phyloP scores from a whole-genome alignment of 2,113 vertebrate species.

The Misgurnus mizolepis region DNA sequence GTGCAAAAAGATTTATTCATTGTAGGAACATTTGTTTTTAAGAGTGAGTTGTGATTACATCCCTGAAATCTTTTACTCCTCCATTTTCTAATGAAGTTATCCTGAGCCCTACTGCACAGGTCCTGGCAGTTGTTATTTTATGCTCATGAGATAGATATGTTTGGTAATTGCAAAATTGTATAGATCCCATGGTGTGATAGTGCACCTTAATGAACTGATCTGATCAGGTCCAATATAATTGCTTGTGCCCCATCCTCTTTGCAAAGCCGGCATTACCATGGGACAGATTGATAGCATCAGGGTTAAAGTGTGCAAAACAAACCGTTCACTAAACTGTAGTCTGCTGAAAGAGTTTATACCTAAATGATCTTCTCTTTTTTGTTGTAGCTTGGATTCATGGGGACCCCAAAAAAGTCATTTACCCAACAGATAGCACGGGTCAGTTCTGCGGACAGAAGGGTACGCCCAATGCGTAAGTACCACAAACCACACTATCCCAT shows the following conservation, averaged over 20 bases:
- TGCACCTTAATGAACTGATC: background rate
- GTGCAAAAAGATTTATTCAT: too few relatives aligned
- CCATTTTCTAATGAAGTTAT: constrained; percentile 26
- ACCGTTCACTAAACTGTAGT: too few relatives aligned
- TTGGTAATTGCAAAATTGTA: background rate
- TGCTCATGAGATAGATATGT: background rate
- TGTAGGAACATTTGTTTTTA: too few relatives aligned
- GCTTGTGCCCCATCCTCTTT: background rate
- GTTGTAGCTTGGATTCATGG: constrained; percentile 87
- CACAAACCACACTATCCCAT: background rate
- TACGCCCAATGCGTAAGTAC: constrained; percentile 85
- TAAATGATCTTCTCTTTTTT: background rate
- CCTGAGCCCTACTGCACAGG: background rate
- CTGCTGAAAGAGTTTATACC: background rate
- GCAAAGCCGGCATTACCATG: too few relatives aligned
- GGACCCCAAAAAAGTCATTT: constrained; percentile 86
- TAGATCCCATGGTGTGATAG: background rate
- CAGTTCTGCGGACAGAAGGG: constrained; percentile 90
- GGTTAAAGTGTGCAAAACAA: background rate
- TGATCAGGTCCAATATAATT: too few relatives aligned
- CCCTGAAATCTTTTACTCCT: constrained; percentile 30
- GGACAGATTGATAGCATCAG: too few relatives aligned
- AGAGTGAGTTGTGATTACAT: too few relatives aligned
- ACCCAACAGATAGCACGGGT: constrained; percentile 89
- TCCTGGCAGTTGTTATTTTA: background rate